These are phyloP conservation scores for Epinephelus malabaricus DNA, from an alignment of 2,797 vertebrate species.

Conservation along the genomic window DNA sequence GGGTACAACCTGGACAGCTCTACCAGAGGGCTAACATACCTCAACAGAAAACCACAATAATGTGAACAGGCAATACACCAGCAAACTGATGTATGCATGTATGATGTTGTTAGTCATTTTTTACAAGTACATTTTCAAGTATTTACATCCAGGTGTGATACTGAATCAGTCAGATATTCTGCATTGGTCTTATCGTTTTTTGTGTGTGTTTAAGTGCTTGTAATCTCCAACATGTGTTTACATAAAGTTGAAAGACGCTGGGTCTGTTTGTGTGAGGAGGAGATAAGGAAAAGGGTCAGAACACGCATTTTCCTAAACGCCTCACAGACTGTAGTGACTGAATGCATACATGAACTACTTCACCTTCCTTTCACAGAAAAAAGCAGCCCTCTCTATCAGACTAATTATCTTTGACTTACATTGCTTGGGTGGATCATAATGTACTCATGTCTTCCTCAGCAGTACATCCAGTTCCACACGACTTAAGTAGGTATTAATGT, in stretches of 20 bases:
- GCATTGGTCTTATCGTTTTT: not conserved
- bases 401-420: conserved; percentile 42
- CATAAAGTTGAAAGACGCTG: not conserved
- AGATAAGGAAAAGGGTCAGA: not conserved
- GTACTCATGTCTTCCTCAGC: conserved; percentile 11
- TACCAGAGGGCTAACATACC: too few species aligned
- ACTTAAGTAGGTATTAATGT: conserved; percentile 36
- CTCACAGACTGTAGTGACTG: not conserved
- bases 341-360: not conserved
- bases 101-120: too few species aligned
- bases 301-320: not conserved
- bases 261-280: conserved; percentile 8
- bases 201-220: not conserved
- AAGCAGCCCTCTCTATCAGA: not conserved
- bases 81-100: too few species aligned
- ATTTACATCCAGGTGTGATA: not conserved
- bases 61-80: too few species aligned
- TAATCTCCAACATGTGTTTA: not conserved
- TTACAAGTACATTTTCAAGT: not conserved
- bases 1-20: too few species aligned
- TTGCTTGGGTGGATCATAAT: conserved; percentile 31
- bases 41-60: too few species aligned
- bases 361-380: conserved; percentile 7
- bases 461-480: conserved; percentile 29
- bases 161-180: not conserved